Percentiles rank a stretch among this genome's conserved stretches.
These are phyloP conservation scores for Ypsolopha sequella DNA, from an alignment of 2,888 invertebrate genomes.

Conservation along the genomic window DNA sequence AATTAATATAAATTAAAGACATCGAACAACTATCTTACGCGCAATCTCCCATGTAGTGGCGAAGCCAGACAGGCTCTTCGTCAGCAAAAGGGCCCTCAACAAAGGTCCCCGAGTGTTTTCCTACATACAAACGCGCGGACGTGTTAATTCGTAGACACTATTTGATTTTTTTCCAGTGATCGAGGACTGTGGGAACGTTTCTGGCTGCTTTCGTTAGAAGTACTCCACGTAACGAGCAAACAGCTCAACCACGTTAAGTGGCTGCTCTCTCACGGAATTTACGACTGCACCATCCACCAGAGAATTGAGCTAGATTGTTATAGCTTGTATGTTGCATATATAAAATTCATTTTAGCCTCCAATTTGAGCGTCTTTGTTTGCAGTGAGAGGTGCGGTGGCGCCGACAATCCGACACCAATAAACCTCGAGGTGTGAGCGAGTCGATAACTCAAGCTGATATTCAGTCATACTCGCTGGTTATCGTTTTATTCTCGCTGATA, in stretches of 20 bases:
- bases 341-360: constrained; percentile 62
- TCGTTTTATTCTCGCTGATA: constrained; percentile 39
- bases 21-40: constrained; percentile 55
- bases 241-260: constrained; percentile 56
- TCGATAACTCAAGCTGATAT: constrained; percentile 40
- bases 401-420: constrained; percentile 65
- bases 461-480: constrained; percentile 33
- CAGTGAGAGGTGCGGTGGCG: constrained; percentile 65
- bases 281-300: constrained; percentile 43
- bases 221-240: constrained; percentile 65
- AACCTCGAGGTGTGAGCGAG: constrained; percentile 23
- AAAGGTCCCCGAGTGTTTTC: constrained; percentile 60
- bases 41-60: constrained; percentile 29
- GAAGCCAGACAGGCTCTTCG: constrained; percentile 49
- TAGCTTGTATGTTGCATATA: constrained; percentile 29
- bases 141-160: constrained; percentile 70
- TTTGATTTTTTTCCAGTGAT: constrained; percentile 56
- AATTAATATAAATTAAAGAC: constrained; percentile 62
- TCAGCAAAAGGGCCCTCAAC: constrained; percentile 60
- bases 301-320: constrained; percentile 43
- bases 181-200: constrained; percentile 68
- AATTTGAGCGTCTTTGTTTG: constrained; percentile 64
- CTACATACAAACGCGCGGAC: constrained; percentile 60
- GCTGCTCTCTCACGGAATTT: constrained; percentile 49
- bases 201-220: constrained; percentile 64